A percentile compares a stretch with the other conserved stretches of the same genome.
Evolutionary conservation across 1,140 invertebrate species (phyloP).

Genomic region (Pygmarrhopalites habei): DNA sequence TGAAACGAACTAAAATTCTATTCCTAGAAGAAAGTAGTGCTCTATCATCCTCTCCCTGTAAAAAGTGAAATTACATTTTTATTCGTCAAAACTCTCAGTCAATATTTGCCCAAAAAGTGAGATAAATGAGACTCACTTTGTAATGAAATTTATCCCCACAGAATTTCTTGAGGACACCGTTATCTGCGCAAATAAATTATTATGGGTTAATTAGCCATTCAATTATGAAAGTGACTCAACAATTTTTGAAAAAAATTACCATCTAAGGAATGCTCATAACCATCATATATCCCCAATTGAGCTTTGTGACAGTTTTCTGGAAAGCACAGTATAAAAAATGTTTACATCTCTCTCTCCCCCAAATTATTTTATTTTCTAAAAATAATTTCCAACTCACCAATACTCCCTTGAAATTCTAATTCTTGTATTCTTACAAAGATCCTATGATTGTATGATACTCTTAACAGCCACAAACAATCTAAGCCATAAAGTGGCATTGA

Average conservation of each 20-base stretch:
- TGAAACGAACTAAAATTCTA: constrained; percentile 42
- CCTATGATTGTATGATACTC: constrained; percentile 43
- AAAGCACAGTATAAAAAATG: constrained; percentile 9
- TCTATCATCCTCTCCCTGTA: constrained; percentile 40
- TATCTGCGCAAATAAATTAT: too few species aligned
- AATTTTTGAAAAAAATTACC: too few species aligned
- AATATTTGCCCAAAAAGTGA: too few species aligned
- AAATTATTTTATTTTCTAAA: too few species aligned
- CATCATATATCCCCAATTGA: constrained; percentile 34
- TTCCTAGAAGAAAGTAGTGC: constrained; percentile 42
- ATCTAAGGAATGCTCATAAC: constrained; percentile 33
- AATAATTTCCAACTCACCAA: constrained; percentile 39
- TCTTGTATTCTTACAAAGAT: constrained; percentile 45
- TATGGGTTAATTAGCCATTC: too few species aligned
- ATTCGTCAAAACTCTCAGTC: background rate
- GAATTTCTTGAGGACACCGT: constrained; percentile 32
- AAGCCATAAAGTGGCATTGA: background rate
- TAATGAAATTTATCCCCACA: constrained; percentile 36
- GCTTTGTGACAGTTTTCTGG: constrained; percentile 38
- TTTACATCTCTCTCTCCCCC: too few species aligned
- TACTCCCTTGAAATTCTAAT: constrained; percentile 44
- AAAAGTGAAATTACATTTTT: background rate
- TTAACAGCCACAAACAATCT: constrained; percentile 46
- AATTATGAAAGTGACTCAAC: too few species aligned
- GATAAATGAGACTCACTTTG: constrained; percentile 31